Percentiles rank a stretch among this genome's conserved stretches.
These are phyloP conservation scores for Crossoptilon crossoptilon DNA, from an alignment of 2,797 vertebrate genomes.

Conservation along the genomic window DNA sequence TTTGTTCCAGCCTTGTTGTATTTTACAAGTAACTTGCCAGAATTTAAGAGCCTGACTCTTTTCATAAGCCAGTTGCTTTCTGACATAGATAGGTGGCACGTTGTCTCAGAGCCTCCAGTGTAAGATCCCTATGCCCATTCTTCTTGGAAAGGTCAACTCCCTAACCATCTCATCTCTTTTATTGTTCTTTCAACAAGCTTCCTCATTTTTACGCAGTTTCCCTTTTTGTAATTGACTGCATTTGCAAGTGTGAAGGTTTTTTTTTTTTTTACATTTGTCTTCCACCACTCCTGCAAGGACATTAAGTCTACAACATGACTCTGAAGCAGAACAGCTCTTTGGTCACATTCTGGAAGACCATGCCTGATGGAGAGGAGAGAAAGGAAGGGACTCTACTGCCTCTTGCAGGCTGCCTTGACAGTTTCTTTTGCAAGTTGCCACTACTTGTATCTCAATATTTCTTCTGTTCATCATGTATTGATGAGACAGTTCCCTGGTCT, in stretches of 20 bases:
- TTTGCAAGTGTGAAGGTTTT: background rate
- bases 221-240: background rate
- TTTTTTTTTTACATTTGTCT: background rate
- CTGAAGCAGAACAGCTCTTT: background rate
- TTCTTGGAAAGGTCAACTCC: background rate
- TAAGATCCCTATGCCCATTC: background rate
- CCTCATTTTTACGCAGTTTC: background rate
- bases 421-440: background rate
- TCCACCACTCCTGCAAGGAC: background rate
- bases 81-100: background rate
- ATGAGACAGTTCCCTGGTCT: background rate
- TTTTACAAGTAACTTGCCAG: background rate
- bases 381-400: background rate
- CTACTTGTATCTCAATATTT: background rate
- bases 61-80: background rate
- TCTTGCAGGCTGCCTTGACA: background rate
- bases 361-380: fast-evolving
- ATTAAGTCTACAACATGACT: background rate
- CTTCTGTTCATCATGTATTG: background rate
- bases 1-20: background rate
- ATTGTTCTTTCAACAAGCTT: background rate
- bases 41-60: background rate
- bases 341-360: background rate
- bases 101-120: background rate
- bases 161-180: background rate